These are phyloP conservation scores for Gobionotothen gibberifrons DNA, from an alignment of 2,797 vertebrate species.

Conservation along the genomic window DNA sequence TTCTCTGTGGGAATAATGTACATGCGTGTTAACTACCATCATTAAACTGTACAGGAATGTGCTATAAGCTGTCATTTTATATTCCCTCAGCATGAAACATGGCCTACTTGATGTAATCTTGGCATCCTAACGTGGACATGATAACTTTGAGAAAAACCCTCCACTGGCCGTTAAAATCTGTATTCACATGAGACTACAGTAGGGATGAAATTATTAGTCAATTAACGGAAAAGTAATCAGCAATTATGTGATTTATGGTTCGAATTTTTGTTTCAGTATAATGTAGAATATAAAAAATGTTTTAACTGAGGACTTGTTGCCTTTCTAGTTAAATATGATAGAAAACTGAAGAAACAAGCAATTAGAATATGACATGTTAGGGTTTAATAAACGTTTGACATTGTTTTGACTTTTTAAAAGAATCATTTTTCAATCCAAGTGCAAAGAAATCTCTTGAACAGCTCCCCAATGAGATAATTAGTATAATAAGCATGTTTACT, in stretches of 20 bases:
- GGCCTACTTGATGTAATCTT: constrained; percentile 10
- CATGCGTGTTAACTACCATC: constrained; percentile 16
- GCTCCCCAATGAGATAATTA: not conserved
- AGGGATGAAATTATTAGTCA: not conserved
- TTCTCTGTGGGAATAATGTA: constrained; percentile 20
- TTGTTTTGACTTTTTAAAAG: constrained; percentile 8
- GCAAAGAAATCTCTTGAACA: not conserved
- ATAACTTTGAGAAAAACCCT: not conserved
- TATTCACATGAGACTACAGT: not conserved
- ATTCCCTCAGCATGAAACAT: constrained; percentile 29
- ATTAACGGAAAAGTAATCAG: not conserved
- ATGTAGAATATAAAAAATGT: not conserved
- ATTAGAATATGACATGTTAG: not conserved
- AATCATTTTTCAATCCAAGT: not conserved
- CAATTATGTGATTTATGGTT: not conserved
- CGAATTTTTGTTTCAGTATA: not conserved
- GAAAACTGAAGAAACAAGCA: constrained; percentile 1
- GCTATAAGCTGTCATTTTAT: constrained; percentile 8
- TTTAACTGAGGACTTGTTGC: not conserved
- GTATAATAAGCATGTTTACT: no score
- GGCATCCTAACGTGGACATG: not conserved
- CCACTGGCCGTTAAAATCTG: not conserved
- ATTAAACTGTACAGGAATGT: constrained; percentile 27
- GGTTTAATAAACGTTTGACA: not conserved
- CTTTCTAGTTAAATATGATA: not conserved